Base-by-base conservation (phyloP, 1,140 invertebrate genomes). In the Phocides pigmalion region DNA sequence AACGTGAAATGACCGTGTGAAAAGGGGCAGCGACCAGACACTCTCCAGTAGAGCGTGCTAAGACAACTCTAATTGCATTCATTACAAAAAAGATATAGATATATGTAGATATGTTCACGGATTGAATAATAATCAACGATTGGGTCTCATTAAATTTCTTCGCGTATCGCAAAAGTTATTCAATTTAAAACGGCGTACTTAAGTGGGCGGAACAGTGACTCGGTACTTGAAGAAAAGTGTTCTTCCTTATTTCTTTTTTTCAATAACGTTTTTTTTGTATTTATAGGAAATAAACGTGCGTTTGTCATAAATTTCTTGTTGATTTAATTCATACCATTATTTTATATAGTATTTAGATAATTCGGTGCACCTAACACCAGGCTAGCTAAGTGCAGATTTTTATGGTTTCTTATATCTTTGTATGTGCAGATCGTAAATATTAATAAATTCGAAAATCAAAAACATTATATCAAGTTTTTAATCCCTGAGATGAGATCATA, bases 1-100 rank as follows among this genome's bases (percentile, higher is more conserved):
- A 62, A 74, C 66, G 68, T 69, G 75, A 79, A 76, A 71, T 71
- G 56, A 70, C 61, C 82, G 80, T 87, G 82, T 80, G 81, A 84
- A 85, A 79, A 77, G 68, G 76, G 66, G 73, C 68, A 72, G 64
- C 54, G 62, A 56, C 68, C 79, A 76, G 73, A 79, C 74, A 66
- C 72, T 63, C 56, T 47, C 22, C 66, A 75, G 58, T 72, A 66
- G 64, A 79, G 68, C 81, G 71, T 74, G 72, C 61, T 65, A 35
- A 47, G 70, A 72, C 64, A 50, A 65, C 42, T 66, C 74, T 82
- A 81, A 87, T 87, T 82, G 72, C 58, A 79, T 70, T 74, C 20
- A 44, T 81, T 79, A 83, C 80, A 80, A 65, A 66, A 66, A 72
- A 74, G 58, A 66, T 62, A 42, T n/a, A n/a, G n/a, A n/a, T n/a